Base-by-base conservation (phyloP, 2,113 vertebrate genomes). In the Hydrochoerus hydrochaeris region DNA sequence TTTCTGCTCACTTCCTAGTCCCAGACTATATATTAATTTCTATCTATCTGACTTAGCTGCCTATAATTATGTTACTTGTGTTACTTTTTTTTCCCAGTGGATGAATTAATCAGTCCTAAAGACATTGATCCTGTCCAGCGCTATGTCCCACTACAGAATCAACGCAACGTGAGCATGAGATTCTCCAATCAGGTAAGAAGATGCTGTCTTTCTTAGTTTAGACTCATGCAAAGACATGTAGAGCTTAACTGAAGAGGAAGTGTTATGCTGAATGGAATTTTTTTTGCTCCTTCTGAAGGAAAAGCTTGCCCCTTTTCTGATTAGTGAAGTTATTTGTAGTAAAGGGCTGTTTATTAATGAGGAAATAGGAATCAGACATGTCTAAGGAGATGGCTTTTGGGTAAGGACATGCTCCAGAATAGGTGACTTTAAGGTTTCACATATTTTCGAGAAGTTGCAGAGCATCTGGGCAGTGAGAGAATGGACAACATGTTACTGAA, bases 131-230 rank as follows among this genome's bases (percentile, higher is more conserved):
- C 99, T 22, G 67, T 99, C 7, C 99, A 99, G 49, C 99, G 99
- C 41, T 99, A 99, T 0, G 86, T 99, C 0, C 98, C 99, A 9
- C 98, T 97, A 9, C 98, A 99, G 96, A 99, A 99, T 91, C 99
- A 99, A 94, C 98, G 99, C 71, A 99, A 99, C 0, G 99, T 99
- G 97, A 99, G 99, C 98, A 99, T 99, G 99, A 98, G 99, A 83
- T 99, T 99, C 98, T 99, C 99, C 52, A 99, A 99, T 96, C 99
- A 99, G 99, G 99, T 99, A 94, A 97, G 96, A 35, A 3, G 3
- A 22, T 57, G 7, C 32, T 93, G 30, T 28, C 0, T 75, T 82
- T 65, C 3, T 80, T 94, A 60, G 65, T 63, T 94, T 75, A 91
- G 44, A n/a, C 19, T n/a, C 16, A 30, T 16, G 35, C 28, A 44